Evolutionary conservation across 2,113 vertebrate genomes (phyloP).

Genomic region (Scomber scombrus): DNA sequence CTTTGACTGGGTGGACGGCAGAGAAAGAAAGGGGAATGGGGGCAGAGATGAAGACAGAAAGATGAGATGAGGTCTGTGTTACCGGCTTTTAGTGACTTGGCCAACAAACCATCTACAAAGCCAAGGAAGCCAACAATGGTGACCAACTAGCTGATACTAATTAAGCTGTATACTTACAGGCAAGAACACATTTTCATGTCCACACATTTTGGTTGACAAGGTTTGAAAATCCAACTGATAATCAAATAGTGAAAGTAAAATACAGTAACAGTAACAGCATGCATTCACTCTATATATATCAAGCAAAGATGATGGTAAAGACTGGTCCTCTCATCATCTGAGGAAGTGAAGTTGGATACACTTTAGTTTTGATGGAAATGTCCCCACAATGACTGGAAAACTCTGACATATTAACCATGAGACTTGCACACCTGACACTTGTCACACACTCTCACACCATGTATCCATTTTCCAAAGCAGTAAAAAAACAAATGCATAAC

Average conservation of each 20-base stretch:
- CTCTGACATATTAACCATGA: no score
- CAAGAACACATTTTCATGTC: slow-evolving; percentile 14
- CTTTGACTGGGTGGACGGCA: background rate
- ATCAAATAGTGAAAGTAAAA: background rate
- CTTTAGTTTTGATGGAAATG: no score
- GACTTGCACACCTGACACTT: no score
- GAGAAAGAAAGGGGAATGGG: slow-evolving; percentile 13
- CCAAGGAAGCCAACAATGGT: slow-evolving; percentile 10
- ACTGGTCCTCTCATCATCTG: no score
- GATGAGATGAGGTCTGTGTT: slow-evolving; percentile 33
- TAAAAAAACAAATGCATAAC: no score
- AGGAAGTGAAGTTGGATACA: no score
- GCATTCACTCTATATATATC: background rate
- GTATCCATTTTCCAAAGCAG: no score
- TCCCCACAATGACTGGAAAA: no score
- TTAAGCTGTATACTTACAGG: slow-evolving; percentile 32
- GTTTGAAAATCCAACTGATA: background rate
- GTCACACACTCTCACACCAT: no score
- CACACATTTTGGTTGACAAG: slow-evolving; percentile 11
- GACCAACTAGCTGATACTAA: slow-evolving; percentile 26
- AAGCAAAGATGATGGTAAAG: no score
- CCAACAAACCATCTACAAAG: slow-evolving; percentile 35
- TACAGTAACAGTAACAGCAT: background rate
- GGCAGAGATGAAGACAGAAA: background rate
- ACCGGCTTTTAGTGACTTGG: slow-evolving; percentile 36